Conservation (phyloP, 1,140 invertebrate species). For the Heterodera schachtii region DNA sequence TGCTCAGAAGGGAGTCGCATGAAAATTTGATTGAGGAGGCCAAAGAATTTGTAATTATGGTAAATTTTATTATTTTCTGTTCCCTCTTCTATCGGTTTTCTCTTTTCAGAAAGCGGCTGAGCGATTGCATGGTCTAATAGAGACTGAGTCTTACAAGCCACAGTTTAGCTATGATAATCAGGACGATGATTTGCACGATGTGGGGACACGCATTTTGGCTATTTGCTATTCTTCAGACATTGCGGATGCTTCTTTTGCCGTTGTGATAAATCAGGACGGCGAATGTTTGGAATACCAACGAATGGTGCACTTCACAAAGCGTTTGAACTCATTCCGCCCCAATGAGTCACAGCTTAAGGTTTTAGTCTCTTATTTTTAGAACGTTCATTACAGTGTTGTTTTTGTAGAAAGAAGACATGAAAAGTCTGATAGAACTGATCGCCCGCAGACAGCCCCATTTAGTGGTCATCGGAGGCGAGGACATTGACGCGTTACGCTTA, state of each 20-base stretch:
- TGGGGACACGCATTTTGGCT: slow-evolving; percentile 81
- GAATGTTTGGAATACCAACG: slow-evolving; percentile 84
- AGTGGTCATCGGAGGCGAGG: slow-evolving; percentile 85
- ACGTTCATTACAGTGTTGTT: slow-evolving; percentile 9
- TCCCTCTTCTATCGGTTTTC: slow-evolving; percentile 2
- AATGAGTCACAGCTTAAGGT: slow-evolving; percentile 77
- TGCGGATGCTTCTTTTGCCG: slow-evolving; percentile 84
- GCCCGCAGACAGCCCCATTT: slow-evolving; percentile 88
- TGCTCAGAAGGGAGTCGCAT: slow-evolving; percentile 84
- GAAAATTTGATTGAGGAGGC: slow-evolving; percentile 81
- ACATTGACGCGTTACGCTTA: slow-evolving; percentile 66
- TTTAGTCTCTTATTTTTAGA: slow-evolving; percentile 16
- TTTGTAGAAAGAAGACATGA: slow-evolving; percentile 72
- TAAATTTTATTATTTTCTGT: slow-evolving; percentile 52
- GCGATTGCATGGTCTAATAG: slow-evolving; percentile 6
- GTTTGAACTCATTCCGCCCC: slow-evolving; percentile 76
- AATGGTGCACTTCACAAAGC: slow-evolving; percentile 80
- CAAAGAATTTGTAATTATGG: slow-evolving; percentile 81
- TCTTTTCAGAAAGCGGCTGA: slow-evolving; percentile 37
- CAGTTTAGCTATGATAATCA: slow-evolving; percentile 49
- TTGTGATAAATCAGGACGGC: slow-evolving; percentile 82
- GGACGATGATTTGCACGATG: slow-evolving; percentile 81
- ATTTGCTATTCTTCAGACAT: slow-evolving; percentile 84
- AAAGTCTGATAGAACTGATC: slow-evolving; percentile 83
- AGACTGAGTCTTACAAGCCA: slow-evolving; percentile 41